Conservation (phyloP, 1,140 invertebrate species). For the Halyomorpha halys region DNA sequence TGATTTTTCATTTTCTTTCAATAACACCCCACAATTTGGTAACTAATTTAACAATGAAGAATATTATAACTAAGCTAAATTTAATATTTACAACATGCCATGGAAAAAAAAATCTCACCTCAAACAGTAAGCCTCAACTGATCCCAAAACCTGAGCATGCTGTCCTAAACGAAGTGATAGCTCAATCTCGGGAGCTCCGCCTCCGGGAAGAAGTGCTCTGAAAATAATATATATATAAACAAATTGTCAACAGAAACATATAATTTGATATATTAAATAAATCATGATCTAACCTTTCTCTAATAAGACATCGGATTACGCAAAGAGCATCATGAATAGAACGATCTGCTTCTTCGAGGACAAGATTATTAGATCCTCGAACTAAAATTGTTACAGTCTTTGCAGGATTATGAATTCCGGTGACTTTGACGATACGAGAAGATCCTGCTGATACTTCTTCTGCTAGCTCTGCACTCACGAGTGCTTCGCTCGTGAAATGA, state of each 20-base stretch:
- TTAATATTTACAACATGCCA: background rate
- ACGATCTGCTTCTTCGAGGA: slow-evolving; percentile 87
- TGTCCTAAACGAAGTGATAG: slow-evolving; percentile 75
- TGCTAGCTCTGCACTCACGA: slow-evolving; percentile 85
- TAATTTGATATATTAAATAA: no score
- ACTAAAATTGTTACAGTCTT: slow-evolving; percentile 88
- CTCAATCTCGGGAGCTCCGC: slow-evolving; percentile 95
- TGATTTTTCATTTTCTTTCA: no score
- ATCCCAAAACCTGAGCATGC: slow-evolving; percentile 70
- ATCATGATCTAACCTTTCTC: slow-evolving; percentile 50
- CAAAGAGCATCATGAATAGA: slow-evolving; percentile 97
- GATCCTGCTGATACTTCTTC: slow-evolving; percentile 86
- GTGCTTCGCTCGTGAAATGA: slow-evolving; percentile 87
- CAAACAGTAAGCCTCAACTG: slow-evolving; percentile 90
- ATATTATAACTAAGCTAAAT: no score
- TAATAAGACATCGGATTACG: slow-evolving; percentile 93
- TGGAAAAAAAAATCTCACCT: slow-evolving; percentile 32
- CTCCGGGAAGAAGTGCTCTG: slow-evolving; percentile 80
- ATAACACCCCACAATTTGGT: no score
- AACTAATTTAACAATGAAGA: no score
- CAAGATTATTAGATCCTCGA: slow-evolving; percentile 93
- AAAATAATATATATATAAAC: background rate
- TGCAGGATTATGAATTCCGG: slow-evolving; percentile 79
- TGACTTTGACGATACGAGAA: slow-evolving; percentile 90
- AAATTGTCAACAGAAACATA: no score